Conservation (phyloP, 2,113 vertebrate species). For the Dryoscopus gambensis region DNA sequence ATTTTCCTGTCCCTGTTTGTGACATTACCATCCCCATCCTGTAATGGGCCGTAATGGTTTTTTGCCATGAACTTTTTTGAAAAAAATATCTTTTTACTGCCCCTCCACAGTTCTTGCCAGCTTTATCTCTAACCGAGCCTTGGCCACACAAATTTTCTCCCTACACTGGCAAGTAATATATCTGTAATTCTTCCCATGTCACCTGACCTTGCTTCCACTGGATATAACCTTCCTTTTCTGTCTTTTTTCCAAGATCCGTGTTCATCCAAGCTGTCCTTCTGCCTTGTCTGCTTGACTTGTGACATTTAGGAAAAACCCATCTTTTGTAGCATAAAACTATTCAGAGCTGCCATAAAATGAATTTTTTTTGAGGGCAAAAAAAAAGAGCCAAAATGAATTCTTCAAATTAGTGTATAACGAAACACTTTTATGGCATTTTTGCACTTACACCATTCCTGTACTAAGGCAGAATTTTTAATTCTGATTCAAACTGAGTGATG, state of each 20-base stretch:
- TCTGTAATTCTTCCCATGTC: neutral
- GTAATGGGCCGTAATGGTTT: neutral
- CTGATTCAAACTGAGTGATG: neutral
- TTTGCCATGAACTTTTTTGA: neutral
- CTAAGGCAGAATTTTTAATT: neutral
- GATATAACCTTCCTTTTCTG: neutral
- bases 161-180: neutral
- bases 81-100: neutral
- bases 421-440: neutral
- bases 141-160: neutral
- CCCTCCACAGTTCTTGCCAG: neutral
- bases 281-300: neutral
- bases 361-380: neutral
- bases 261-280: rapidly evolving
- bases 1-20: neutral
- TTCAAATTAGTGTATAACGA: neutral
- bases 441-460: neutral
- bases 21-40: neutral
- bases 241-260: neutral
- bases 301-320: neutral
- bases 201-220: neutral
- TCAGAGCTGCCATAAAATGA: neutral
- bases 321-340: neutral
- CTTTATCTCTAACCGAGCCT: neutral
- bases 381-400: neutral